A percentile compares a stretch with the other conserved stretches of the same genome.
These are phyloP conservation scores for Marmota flaviventris DNA, from an alignment of 2,113 vertebrate species.

Conservation along the genomic window DNA sequence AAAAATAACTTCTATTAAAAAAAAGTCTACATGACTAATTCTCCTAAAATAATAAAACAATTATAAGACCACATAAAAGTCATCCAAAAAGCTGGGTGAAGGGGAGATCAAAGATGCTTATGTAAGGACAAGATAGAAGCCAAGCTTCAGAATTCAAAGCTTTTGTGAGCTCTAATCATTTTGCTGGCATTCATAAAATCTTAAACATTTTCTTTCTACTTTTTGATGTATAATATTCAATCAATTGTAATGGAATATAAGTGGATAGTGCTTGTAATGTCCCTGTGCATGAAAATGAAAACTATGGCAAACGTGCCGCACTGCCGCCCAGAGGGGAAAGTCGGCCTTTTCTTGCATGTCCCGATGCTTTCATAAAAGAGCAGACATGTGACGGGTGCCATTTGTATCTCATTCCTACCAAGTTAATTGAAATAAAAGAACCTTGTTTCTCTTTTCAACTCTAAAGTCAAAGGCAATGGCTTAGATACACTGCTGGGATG, in stretches of 20 bases:
- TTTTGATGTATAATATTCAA: conserved; percentile 87
- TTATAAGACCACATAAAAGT: conserved; percentile 84
- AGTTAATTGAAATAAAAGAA: conserved; percentile 29
- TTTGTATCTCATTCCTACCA: not conserved
- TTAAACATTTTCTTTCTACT: conserved; percentile 84
- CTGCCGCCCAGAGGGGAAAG: conserved; percentile 1
- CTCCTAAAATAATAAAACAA: conserved; percentile 84
- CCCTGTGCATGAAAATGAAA: not conserved
- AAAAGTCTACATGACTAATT: conserved; percentile 72
- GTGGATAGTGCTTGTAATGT: conserved; percentile 38
- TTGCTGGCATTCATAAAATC: conserved; percentile 85
- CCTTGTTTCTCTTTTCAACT: not conserved
- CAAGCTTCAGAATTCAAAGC: conserved; percentile 84
- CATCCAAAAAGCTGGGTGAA: conserved; percentile 81
- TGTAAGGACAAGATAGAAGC: conserved; percentile 85
- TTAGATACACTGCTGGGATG: not conserved
- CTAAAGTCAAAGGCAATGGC: conserved; percentile 15
- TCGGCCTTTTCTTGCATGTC: not conserved
- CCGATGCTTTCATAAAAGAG: not conserved
- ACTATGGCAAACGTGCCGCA: rapidly evolving
- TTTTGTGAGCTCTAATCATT: conserved; percentile 87
- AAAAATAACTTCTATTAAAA: conserved; percentile 55
- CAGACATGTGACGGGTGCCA: not conserved
- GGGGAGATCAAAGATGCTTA: conserved; percentile 86
- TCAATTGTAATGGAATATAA: conserved; percentile 86